Evolutionary conservation across 2,888 invertebrate genomes (phyloP), one percentile per base, ranked within the genome.

Genomic region (Rambutsinella grinnellia): DNA sequence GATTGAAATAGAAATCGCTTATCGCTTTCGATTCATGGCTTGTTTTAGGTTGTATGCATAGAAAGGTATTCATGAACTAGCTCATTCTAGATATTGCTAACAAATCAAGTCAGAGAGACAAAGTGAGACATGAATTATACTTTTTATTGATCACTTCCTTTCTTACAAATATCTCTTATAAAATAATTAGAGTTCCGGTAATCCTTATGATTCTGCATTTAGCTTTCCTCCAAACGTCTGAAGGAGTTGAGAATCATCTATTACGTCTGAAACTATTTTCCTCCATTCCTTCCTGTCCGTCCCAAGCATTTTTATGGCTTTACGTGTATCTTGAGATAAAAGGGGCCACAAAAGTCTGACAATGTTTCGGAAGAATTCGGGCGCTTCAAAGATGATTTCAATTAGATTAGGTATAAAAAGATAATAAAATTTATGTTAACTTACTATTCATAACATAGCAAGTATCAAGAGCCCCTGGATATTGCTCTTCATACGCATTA

Each of bases 361-460:
- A 1, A 75, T 44, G 0, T 62, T 24, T 15, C 60, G 54, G 27
- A 75, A 75, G 21, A 56, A 61, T 44, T 67, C 67, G 10, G 67
- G 75, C 17, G 67, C 75, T 72, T 27, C n/a, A 44, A 44, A 53
- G 46, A 24, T 44, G n/a, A 61, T 1, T 47, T 46, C 13, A 2
- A 3, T 23, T 15, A 46, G 24, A 5, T 58, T n/a, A n/a, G n/a
- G 53, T 10, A 56, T 24, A 49, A 49, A 49, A 5, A n/a, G n/a
- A n/a, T n/a, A n/a, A n/a, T n/a, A n/a, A n/a, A n/a, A n/a, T n/a
- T n/a, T n/a, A n/a, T n/a, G n/a, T n/a, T 49, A 13, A 36, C 74
- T 21, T 68, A 75, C 75, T 75, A n/a, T 75, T 68, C 19, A 62
- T 44, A 0, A 75, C 51, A 36, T 75, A 62, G 28, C 54, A 23